Evolutionary conservation across 2,113 vertebrate genomes (phyloP).

Genomic region (Chaetorhynchus papuensis): DNA sequence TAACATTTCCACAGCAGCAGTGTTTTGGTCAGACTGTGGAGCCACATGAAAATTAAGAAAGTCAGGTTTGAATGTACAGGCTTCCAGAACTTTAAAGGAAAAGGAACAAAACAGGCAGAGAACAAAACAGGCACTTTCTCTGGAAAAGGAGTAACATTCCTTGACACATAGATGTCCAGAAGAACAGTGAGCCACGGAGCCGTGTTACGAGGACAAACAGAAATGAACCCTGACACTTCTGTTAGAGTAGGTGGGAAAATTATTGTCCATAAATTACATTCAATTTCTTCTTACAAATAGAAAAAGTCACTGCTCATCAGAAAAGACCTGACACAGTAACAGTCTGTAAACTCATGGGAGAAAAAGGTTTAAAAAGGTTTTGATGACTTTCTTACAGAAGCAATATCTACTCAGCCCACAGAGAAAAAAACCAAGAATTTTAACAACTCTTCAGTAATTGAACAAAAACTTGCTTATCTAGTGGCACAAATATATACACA

Average conservation of each 20-base stretch:
- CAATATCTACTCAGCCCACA: background rate
- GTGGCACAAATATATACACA: background rate
- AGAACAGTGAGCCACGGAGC: background rate
- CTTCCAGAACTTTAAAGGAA: background rate
- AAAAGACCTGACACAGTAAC: background rate
- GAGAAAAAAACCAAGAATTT: background rate
- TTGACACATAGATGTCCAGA: background rate
- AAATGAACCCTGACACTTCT: background rate
- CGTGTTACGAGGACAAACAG: background rate
- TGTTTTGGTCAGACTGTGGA: background rate
- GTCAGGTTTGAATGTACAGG: rapidly evolving
- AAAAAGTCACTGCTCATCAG: background rate
- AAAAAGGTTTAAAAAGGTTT: background rate
- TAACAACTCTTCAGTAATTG: background rate
- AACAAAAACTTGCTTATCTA: background rate
- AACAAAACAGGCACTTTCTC: background rate
- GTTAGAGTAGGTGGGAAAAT: background rate
- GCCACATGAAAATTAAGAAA: background rate
- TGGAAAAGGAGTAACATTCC: background rate
- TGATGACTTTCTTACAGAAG: background rate
- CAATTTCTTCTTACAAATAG: background rate
- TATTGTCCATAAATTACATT: background rate
- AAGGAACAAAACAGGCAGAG: background rate
- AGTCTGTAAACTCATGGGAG: background rate
- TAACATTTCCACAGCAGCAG: background rate